Evolutionary conservation across 2,797 vertebrate species (phyloP).

Genomic region (Propithecus perrieri): DNA sequence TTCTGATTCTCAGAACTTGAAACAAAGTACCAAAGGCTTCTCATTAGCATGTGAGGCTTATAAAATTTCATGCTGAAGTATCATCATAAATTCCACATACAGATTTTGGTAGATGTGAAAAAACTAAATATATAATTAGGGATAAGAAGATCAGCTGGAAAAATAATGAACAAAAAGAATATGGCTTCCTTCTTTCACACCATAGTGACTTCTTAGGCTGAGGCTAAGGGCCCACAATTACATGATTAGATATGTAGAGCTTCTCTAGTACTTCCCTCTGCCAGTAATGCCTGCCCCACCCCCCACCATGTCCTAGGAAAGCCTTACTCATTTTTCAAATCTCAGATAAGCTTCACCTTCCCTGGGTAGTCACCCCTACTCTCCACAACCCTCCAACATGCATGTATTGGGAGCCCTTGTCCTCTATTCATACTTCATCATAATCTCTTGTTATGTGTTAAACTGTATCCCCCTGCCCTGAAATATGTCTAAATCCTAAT

Average conservation of each 20-base stretch:
- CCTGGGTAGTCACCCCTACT: background rate
- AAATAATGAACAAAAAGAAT: background rate
- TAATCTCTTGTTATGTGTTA: background rate
- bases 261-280: background rate
- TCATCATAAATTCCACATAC: background rate
- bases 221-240: background rate
- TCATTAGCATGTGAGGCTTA: background rate
- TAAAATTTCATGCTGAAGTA: background rate
- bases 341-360: background rate
- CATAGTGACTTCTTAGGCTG: background rate
- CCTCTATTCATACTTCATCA: background rate
- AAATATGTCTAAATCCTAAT: background rate
- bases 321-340: background rate
- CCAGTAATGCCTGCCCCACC: background rate
- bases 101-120: background rate
- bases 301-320: background rate
- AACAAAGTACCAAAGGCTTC: background rate
- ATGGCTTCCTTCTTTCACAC: background rate
- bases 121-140: background rate
- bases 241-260: background rate
- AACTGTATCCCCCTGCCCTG: background rate
- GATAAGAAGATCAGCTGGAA: background rate
- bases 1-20: background rate
- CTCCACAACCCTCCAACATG: background rate
- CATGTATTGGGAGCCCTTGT: background rate